A percentile compares a stretch with the other conserved stretches of the same genome.
Conservation (phyloP, 1,140 invertebrate genomes). For the Phymorhynchus buccinoides region DNA sequence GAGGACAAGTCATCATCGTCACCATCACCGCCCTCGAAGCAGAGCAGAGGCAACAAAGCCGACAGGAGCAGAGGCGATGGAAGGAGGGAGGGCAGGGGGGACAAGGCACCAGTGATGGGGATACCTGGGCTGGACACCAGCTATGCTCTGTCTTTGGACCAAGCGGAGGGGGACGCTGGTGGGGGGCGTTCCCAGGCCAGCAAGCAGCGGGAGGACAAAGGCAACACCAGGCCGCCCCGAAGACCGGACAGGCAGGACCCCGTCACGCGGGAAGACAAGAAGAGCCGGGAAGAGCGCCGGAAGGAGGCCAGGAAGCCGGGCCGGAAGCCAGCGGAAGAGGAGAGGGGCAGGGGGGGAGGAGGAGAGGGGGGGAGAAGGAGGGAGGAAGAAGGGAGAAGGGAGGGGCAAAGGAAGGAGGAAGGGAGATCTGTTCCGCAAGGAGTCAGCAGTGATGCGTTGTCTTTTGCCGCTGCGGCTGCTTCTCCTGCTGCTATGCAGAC, state of each 20-base stretch:
- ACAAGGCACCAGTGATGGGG: background rate
- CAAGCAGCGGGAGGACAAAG: slow-evolving; percentile 3
- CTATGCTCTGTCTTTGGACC: background rate
- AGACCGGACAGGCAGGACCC: slow-evolving; percentile 1
- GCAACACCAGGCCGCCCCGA: background rate
- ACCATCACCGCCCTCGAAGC: too few relatives aligned
- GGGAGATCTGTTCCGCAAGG: background rate
- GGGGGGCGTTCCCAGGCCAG: background rate
- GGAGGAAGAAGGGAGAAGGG: background rate
- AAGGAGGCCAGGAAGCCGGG: background rate
- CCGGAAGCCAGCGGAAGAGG: background rate
- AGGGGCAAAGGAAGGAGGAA: background rate
- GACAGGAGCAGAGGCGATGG: background rate
- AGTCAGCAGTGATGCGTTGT: background rate
- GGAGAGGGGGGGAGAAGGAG: background rate
- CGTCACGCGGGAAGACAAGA: background rate
- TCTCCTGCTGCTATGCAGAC: slow-evolving; percentile 65
- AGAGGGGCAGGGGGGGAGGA: background rate
- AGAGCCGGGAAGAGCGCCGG: background rate
- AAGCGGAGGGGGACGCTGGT: too few relatives aligned
- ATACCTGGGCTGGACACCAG: slow-evolving; percentile 5
- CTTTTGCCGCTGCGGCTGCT: background rate
- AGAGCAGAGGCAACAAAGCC: background rate
- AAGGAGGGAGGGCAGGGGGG: background rate
- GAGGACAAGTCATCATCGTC: background rate